Base-by-base conservation (phyloP, 2,888 invertebrate species). In the Caenorhabditis parvicauda region DNA sequence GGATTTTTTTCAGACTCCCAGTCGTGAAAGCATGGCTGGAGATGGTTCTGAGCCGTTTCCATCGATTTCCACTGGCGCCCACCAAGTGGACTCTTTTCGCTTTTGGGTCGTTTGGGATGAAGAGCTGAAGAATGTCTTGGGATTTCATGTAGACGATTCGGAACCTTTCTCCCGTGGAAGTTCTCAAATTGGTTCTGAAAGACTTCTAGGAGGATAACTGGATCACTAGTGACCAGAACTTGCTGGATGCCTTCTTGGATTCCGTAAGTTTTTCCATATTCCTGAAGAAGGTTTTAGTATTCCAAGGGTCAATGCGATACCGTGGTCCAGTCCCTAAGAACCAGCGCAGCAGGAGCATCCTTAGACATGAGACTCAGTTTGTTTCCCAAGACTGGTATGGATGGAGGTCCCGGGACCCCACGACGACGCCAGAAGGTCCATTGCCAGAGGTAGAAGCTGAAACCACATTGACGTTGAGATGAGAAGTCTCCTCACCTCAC, bases 11-110 rank as follows among this genome's bases (percentile, higher is more conserved):
- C 74, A 86, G 81, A 75, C 84, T 85, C 29, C 80, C 66, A 7
- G 82, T 77, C 17, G 83, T 83, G 68, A 86, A 85, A 2, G 83
- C 82, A 0, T 85, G 85, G 38, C 83, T 83, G 14, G 84, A 78
- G 12, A 84, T 80, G 12, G 82, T 77, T 19, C 86, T 74, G n/a
- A 85, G 81, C n/a, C 85, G 77, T 70, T 85, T 84, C 86, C 86
- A 86, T n/a, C 84, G 74, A 25, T 82, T 78, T 14, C 83, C 84
- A 1, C 82, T 73, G 0, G 58, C 83, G 73, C 76, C 76, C 60
- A 83, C 82, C 75, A 83, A 78, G 66, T 83, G 81, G 76, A 39
- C 54, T 7, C 59, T 39, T 19, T n/a, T n/a, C n/a, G n/a, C n/a
- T n/a, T n/a, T n/a, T n/a, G n/a, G n/a, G n/a, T n/a, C n/a, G n/a